Conservation (phyloP, 2,113 vertebrate genomes). For the Caranx ignobilis region DNA sequence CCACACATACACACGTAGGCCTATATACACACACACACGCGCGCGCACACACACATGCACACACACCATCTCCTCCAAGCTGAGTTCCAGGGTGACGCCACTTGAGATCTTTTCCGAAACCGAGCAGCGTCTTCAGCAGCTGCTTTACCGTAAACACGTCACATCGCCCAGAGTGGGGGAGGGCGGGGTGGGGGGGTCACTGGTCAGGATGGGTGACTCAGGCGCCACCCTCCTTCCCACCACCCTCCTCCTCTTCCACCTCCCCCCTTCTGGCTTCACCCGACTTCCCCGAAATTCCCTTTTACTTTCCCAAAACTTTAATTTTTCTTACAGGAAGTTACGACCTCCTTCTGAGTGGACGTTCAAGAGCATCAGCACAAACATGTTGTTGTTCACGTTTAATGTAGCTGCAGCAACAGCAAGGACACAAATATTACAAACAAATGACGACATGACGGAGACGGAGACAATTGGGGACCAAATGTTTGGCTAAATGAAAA, state of each 20-base stretch:
- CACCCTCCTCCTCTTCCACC: too few relatives aligned
- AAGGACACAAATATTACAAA: not conserved
- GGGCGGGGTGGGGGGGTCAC: slow-evolving; percentile 4
- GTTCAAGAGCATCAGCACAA: slow-evolving; percentile 7
- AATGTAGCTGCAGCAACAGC: not conserved
- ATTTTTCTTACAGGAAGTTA: slow-evolving; percentile 28
- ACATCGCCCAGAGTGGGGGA: not conserved
- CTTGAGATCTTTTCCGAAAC: slow-evolving; percentile 54
- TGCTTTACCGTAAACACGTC: slow-evolving; percentile 57
- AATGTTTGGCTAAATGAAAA: slow-evolving; percentile 47
- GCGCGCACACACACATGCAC: slow-evolving; percentile 20
- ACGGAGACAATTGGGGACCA: slow-evolving; percentile 22
- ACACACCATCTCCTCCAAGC: slow-evolving; percentile 29
- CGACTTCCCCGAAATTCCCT: slow-evolving; percentile 34
- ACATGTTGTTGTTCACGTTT: slow-evolving; percentile 1
- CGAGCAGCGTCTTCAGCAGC: slow-evolving; percentile 5
- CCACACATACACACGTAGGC: slow-evolving; percentile 8
- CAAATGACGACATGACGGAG: slow-evolving; percentile 28
- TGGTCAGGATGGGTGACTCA: slow-evolving; percentile 46
- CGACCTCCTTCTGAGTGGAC: not conserved
- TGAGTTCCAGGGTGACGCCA: slow-evolving; percentile 46
- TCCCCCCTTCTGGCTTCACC: not conserved
- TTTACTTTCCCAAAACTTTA: not conserved
- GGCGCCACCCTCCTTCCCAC: not conserved
- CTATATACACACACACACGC: slow-evolving; percentile 25